phyloP scores from a whole-genome alignment of 2,888 invertebrate genomes.

The Petrolisthes manimaculis region DNA sequence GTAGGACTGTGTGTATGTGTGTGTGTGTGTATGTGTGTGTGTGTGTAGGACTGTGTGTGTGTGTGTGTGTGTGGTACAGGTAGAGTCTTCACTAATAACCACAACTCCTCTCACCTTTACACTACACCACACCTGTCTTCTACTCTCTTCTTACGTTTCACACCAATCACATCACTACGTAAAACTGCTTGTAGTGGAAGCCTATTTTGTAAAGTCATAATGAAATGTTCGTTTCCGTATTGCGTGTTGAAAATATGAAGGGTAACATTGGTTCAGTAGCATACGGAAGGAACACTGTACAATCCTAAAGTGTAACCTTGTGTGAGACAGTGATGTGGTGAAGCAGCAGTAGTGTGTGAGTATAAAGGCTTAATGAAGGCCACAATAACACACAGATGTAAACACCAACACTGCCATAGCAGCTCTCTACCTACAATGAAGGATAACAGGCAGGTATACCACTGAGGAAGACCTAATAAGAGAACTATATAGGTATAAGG shows the following conservation, averaged over 20 bases:
- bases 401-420: constrained; percentile 23
- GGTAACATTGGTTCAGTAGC: too few species aligned
- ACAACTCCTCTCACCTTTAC: too few species aligned
- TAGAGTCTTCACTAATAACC: too few species aligned
- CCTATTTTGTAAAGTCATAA: too few species aligned
- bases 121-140: too few species aligned
- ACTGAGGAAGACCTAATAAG: constrained; percentile 43
- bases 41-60: background rate
- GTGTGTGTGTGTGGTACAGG: too few species aligned
- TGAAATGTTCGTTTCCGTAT: too few species aligned
- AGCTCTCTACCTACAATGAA: constrained; percentile 45
- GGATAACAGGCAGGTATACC: constrained; percentile 40
- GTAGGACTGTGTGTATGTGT: background rate
- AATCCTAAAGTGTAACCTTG: background rate
- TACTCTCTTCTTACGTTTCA: too few species aligned
- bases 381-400: constrained; percentile 22
- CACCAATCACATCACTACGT: too few species aligned
- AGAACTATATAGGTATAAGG: constrained; percentile 38
- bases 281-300: background rate
- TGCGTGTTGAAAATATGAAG: too few species aligned
- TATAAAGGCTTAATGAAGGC: background rate
- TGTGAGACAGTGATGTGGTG: constrained; percentile 6
- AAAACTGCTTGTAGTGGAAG: too few species aligned
- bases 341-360: constrained; percentile 11
- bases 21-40: background rate